Evolutionary conservation across 1,140 invertebrate genomes (phyloP).

Genomic region (Artemia franciscana): DNA sequence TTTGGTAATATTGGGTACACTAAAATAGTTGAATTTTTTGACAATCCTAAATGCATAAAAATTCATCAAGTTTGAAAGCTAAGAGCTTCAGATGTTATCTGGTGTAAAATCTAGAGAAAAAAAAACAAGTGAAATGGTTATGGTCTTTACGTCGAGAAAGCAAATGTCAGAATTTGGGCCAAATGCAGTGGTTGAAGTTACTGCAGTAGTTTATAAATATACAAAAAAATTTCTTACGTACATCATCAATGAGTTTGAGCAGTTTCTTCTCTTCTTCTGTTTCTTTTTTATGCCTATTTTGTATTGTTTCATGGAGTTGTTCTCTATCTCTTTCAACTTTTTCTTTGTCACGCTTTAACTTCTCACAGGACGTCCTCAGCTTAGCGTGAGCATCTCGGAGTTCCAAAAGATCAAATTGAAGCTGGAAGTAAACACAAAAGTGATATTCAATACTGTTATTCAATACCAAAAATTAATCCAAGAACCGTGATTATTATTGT

Average conservation of each 20-base stretch:
- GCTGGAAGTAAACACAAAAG: slow-evolving; percentile 23
- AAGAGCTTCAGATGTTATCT: too few relatives aligned
- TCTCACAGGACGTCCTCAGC: slow-evolving; percentile 70
- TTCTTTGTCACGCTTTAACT: slow-evolving; percentile 62
- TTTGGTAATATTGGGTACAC: too few relatives aligned
- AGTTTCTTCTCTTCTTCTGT: slow-evolving; percentile 37
- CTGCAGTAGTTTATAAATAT: neutral
- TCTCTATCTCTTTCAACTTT: slow-evolving; percentile 58
- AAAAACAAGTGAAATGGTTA: too few relatives aligned
- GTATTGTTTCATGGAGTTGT: slow-evolving; percentile 27
- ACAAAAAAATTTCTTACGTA: too few relatives aligned
- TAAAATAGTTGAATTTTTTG: too few relatives aligned
- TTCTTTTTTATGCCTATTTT: slow-evolving; percentile 27
- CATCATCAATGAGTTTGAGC: slow-evolving; percentile 41
- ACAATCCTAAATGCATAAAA: too few relatives aligned
- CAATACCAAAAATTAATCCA: too few relatives aligned
- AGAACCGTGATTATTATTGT: too few relatives aligned
- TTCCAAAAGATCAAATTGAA: slow-evolving; percentile 67
- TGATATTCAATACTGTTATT: neutral
- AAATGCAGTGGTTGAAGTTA: neutral
- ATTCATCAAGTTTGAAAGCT: too few relatives aligned
- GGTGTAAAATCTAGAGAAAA: too few relatives aligned
- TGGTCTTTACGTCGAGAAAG: too few relatives aligned
- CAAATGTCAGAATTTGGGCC: neutral
- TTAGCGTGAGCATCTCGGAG: slow-evolving; percentile 72